These are phyloP conservation scores for Platalea minor DNA, from an alignment of 2,797 vertebrate genomes.

Conservation along the genomic window DNA sequence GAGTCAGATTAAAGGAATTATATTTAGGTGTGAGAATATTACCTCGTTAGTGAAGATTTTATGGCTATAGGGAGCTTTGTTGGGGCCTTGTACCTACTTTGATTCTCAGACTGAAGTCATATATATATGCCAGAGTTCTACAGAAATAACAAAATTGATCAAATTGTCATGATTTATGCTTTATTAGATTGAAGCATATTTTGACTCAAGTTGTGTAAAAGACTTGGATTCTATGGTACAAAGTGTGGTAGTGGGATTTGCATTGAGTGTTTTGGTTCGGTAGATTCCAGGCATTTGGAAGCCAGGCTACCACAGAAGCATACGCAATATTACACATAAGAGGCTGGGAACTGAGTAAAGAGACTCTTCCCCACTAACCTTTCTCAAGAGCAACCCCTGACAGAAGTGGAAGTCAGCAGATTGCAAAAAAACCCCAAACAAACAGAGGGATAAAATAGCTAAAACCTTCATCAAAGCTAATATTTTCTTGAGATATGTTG, in stretches of 20 bases:
- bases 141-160: not conserved
- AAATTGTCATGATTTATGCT: not conserved
- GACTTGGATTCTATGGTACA: not conserved
- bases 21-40: not conserved
- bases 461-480: not conserved
- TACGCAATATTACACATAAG: not conserved
- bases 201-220: not conserved
- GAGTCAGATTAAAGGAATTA: not conserved
- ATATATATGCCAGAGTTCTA: not conserved
- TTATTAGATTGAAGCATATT: not conserved
- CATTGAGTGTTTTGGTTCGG: not conserved
- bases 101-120: not conserved
- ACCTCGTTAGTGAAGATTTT: not conserved
- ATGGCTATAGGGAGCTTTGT: not conserved
- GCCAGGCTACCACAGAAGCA: not conserved
- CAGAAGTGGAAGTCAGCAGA: not conserved
- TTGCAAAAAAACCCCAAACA: not conserved
- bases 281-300: not conserved
- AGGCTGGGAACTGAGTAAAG: not conserved
- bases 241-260: not conserved
- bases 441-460: not conserved
- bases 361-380: not conserved
- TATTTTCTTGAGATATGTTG: not conserved
- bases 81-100: fast-evolving
- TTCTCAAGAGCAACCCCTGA: not conserved